Conservation (phyloP, 53 echinoderm and acorn worm species). For the Luidia sarsii region DNA sequence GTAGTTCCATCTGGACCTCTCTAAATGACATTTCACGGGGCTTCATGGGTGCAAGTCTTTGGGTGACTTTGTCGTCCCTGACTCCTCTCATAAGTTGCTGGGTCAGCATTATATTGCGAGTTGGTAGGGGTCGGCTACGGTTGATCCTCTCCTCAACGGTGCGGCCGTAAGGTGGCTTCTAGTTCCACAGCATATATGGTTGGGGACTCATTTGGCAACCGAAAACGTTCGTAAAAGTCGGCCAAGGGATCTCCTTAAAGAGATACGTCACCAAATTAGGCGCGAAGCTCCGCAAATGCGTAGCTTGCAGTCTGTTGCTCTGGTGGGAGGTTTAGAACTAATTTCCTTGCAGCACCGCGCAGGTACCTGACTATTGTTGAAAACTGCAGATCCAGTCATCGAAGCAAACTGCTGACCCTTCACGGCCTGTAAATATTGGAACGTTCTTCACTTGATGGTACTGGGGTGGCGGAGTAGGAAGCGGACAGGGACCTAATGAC, state of each 20-base stretch:
- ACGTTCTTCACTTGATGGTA: not conserved
- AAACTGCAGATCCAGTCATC: too few relatives aligned
- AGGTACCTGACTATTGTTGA: too few relatives aligned
- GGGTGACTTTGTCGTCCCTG: too few relatives aligned
- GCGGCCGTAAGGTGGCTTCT: slow-evolving; percentile 3
- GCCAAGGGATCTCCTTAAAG: slow-evolving; percentile 20
- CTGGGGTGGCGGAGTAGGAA: too few relatives aligned
- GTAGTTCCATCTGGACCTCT: slow-evolving; percentile 24
- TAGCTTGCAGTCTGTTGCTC: not conserved
- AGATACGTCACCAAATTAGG: not conserved
- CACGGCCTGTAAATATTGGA: too few relatives aligned
- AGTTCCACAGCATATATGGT: slow-evolving; percentile 11
- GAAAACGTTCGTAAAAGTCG: slow-evolving; percentile 28
- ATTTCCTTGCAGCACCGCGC: too few relatives aligned
- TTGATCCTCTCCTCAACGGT: slow-evolving; percentile 4
- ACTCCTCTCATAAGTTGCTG: slow-evolving; percentile 39
- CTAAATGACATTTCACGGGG: slow-evolving; percentile 17
- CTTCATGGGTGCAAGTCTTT: slow-evolving; percentile 55
- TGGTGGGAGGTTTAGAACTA: too few relatives aligned
- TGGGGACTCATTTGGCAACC: slow-evolving; percentile 2
- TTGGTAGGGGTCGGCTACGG: not conserved
- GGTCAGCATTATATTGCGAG: slow-evolving; percentile 13
- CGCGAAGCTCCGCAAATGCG: slow-evolving; percentile 13
- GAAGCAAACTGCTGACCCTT: too few relatives aligned
- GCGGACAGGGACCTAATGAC: not conserved